These are phyloP conservation scores for Alethe castanea DNA, from an alignment of 2,113 vertebrate genomes.

Conservation along the genomic window DNA sequence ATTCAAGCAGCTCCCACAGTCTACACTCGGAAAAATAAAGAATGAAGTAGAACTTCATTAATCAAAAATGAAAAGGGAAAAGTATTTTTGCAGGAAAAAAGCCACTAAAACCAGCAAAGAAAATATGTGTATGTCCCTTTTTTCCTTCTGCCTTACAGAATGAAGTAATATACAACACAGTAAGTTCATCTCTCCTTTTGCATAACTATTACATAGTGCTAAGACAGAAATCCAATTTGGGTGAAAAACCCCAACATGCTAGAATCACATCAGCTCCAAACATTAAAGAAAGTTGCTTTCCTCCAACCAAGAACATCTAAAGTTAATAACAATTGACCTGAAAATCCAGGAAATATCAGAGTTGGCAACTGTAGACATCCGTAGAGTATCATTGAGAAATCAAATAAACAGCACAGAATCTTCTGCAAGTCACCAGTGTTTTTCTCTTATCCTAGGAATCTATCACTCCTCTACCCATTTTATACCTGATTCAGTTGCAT, in stretches of 20 bases:
- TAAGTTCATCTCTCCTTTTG: neutral
- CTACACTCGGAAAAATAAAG: slow-evolving; percentile 39
- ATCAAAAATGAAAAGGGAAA: slow-evolving; percentile 58
- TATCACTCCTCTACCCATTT: neutral
- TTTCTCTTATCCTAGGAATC: neutral
- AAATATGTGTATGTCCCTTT: neutral
- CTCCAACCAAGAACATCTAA: neutral
- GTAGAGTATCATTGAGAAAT: neutral
- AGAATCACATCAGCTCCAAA: neutral
- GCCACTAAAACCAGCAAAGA: neutral
- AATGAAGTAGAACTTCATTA: slow-evolving; percentile 43
- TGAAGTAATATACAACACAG: neutral
- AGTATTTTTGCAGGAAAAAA: slow-evolving; percentile 42
- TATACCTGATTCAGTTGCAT: neutral
- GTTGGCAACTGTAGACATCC: neutral
- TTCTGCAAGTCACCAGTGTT: neutral
- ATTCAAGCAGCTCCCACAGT: slow-evolving; percentile 59
- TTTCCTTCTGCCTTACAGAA: neutral
- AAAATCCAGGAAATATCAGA: neutral
- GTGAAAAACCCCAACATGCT: fast-evolving
- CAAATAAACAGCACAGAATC: neutral
- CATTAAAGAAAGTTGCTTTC: neutral
- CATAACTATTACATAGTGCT: fast-evolving
- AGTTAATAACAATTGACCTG: neutral
- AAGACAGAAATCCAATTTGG: neutral